Evolutionary conservation across 1,140 invertebrate species (phyloP).

Genomic region (Drosophila paulistorum): DNA sequence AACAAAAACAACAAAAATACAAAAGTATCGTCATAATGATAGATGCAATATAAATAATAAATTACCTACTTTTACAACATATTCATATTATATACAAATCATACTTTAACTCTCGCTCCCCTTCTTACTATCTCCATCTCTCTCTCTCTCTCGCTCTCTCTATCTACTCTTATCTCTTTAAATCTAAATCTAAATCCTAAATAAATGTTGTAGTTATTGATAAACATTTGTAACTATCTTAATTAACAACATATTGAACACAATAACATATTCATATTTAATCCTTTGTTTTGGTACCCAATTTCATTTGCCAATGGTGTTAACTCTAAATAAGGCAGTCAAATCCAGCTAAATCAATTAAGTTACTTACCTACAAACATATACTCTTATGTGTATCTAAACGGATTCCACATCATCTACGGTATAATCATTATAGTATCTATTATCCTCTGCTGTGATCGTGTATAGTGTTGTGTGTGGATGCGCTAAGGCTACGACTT

Average conservation of each 20-base stretch:
- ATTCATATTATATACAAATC: conserved; percentile 44
- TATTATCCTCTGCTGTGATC: neutral
- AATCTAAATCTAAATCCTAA: conserved; percentile 43
- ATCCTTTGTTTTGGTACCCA: conserved; percentile 1
- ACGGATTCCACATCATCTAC: conserved; percentile 20
- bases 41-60: conserved; percentile 7
- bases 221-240: conserved; percentile 19
- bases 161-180: conserved; percentile 35
- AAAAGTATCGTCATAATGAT: neutral
- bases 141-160: conserved; percentile 23
- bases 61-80: conserved; percentile 44
- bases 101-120: conserved; percentile 45
- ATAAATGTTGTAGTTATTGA: conserved; percentile 72
- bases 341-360: conserved; percentile 47
- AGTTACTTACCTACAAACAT: conserved; percentile 13
- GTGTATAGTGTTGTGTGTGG: conserved; percentile 52
- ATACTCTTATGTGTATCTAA: neutral
- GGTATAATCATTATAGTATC: conserved; percentile 8
- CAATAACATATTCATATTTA: neutral
- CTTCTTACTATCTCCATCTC: conserved; percentile 48
- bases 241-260: neutral
- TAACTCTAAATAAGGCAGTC: conserved; percentile 25
- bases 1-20: neutral
- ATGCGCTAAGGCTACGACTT: conserved; percentile 44
- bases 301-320: neutral